Conservation (phyloP, 2,797 vertebrate species). For the Rallus crepitans region DNA sequence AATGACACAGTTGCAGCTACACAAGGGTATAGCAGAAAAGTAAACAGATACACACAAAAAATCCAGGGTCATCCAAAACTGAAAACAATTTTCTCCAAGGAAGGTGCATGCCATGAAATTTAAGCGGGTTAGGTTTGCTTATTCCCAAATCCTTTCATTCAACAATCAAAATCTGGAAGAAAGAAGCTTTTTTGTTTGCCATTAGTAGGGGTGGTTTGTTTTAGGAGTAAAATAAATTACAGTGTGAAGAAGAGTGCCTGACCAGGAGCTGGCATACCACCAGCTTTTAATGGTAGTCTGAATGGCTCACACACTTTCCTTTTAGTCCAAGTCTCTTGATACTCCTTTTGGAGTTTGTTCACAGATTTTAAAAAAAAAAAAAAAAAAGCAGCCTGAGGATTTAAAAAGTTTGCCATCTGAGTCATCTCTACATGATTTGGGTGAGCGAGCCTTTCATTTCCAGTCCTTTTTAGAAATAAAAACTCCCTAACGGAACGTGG, state of each 20-base stretch:
- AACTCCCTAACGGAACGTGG: background rate
- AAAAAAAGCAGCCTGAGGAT: background rate
- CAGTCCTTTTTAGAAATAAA: conserved; percentile 21
- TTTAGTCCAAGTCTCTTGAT: conserved; percentile 19
- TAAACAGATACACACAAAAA: background rate
- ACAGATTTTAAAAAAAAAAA: background rate
- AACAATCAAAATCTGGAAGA: conserved; percentile 31
- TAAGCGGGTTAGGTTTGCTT: conserved; percentile 35
- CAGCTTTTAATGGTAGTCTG: conserved; percentile 51
- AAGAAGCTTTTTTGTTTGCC: conserved; percentile 9
- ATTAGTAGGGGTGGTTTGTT: conserved; percentile 39
- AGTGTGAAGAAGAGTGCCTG: conserved; percentile 21
- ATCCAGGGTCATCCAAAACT: background rate
- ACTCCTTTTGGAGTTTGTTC: conserved; percentile 36
- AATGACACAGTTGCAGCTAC: background rate
- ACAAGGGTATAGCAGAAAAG: background rate
- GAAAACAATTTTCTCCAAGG: background rate
- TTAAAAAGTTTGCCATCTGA: conserved; percentile 30
- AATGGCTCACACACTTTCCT: conserved; percentile 33
- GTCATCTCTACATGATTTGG: conserved; percentile 32
- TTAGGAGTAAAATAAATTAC: conserved; percentile 55
- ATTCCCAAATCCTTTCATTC: conserved; percentile 23
- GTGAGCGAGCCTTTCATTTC: conserved; percentile 29
- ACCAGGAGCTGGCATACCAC: conserved; percentile 14
- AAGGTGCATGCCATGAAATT: background rate